Evolutionary conservation across 2,888 invertebrate species (phyloP).

Genomic region (Micropterix aruncella): DNA sequence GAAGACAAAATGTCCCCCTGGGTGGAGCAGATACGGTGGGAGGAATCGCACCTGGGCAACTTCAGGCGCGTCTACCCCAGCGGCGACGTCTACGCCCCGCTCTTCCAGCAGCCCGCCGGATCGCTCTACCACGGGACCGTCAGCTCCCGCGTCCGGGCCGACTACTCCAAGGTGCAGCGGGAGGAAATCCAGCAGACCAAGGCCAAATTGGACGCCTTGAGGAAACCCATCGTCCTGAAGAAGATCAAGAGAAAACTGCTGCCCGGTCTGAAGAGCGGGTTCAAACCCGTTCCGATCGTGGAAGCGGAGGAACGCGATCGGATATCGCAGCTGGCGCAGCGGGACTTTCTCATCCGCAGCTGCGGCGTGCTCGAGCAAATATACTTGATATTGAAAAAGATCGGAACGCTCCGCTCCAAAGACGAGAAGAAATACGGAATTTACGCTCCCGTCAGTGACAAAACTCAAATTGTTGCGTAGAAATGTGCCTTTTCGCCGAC

Average conservation of each 20-base stretch:
- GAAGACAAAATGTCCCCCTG: constrained; percentile 33
- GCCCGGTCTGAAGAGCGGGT: constrained; percentile 15
- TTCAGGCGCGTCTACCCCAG: constrained; percentile 59
- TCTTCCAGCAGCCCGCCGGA: constrained; percentile 61
- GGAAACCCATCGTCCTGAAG: constrained; percentile 21
- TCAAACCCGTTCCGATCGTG: constrained; percentile 50
- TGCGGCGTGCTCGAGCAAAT: constrained; percentile 55
- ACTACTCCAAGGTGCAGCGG: constrained; percentile 53
- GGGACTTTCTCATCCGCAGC: constrained; percentile 55
- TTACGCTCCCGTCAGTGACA: constrained; percentile 37
- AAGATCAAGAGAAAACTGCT: constrained; percentile 11
- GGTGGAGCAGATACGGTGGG: constrained; percentile 54
- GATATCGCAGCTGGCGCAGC: constrained; percentile 45
- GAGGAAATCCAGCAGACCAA: constrained; percentile 47
- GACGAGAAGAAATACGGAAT: constrained; percentile 53
- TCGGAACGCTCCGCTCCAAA: constrained; percentile 47
- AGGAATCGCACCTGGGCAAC: constrained; percentile 61
- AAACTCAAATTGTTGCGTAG: too few relatives aligned
- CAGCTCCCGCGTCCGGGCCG: constrained; percentile 63
- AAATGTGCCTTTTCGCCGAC: too few relatives aligned
- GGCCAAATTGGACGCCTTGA: constrained; percentile 44
- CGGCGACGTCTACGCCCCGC: constrained; percentile 48
- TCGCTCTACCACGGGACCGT: constrained; percentile 64
- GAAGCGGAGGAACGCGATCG: constrained; percentile 61
- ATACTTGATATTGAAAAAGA: constrained; percentile 52